phyloP scores from a whole-genome alignment of 1,140 invertebrate genomes.

The Diploscapter pachys region DNA sequence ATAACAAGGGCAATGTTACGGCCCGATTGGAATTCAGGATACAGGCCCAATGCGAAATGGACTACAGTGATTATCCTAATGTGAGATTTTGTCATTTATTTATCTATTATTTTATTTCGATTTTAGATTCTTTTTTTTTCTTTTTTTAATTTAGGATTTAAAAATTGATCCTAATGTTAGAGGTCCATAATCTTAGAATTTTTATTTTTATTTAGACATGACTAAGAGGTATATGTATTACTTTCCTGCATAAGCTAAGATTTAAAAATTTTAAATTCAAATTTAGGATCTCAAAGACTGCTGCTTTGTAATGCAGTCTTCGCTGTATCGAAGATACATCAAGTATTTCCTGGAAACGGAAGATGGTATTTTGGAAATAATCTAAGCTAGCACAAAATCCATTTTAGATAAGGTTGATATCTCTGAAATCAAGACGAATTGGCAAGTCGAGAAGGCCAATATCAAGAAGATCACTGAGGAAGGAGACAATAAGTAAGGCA shows the following conservation, averaged over 20 bases:
- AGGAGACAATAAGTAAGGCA: slow-evolving; percentile 35
- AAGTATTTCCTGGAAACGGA: slow-evolving; percentile 39
- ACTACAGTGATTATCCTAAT: slow-evolving; percentile 43
- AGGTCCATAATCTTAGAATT: no score
- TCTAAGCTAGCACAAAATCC: not conserved
- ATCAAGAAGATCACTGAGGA: slow-evolving; percentile 30
- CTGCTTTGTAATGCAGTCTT: slow-evolving; percentile 39
- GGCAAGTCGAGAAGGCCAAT: slow-evolving; percentile 37
- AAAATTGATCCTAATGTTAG: no score
- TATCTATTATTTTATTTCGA: not conserved
- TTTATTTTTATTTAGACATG: no score
- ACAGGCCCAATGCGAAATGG: slow-evolving; percentile 39
- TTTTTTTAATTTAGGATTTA: no score
- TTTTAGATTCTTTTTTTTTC: not conserved
- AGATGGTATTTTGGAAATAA: slow-evolving; percentile 13
- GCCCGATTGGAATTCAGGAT: slow-evolving; percentile 40
- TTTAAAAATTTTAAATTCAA: no score
- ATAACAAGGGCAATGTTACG: slow-evolving; percentile 39
- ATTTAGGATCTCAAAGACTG: slow-evolving; percentile 40
- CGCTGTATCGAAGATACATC: slow-evolving; percentile 38
- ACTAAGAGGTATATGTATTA: no score
- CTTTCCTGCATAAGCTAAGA: no score
- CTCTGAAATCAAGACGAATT: slow-evolving; percentile 35
- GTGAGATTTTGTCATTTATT: slow-evolving; percentile 14
- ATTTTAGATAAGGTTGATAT: slow-evolving; percentile 29